Evolutionary conservation across 2,888 invertebrate genomes (phyloP).

Genomic region (Oxyteleia sp.): DNA sequence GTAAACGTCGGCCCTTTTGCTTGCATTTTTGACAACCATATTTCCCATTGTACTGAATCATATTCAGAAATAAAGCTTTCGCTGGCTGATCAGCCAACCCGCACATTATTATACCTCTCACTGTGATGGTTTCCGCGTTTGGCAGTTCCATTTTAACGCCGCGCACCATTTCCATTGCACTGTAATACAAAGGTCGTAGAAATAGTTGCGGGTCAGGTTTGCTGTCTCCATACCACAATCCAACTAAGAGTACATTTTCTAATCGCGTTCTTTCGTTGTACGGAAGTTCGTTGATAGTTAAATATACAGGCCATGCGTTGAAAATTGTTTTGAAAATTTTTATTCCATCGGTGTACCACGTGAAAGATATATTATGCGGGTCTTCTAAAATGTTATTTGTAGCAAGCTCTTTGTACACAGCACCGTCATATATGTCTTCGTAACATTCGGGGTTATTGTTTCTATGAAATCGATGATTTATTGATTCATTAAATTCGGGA

Average conservation of each 20-base stretch:
- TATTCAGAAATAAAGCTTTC: conserved; percentile 58
- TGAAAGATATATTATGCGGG: conserved; percentile 66
- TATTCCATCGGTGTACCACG: too few species aligned
- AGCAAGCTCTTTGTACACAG: conserved; percentile 46
- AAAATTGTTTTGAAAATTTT: conserved; percentile 54
- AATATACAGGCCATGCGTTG: conserved; percentile 71
- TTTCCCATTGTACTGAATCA: too few species aligned
- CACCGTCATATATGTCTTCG: conserved; percentile 55
- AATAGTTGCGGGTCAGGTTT: conserved; percentile 46
- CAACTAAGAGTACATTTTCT: conserved; percentile 72
- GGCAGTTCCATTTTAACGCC: conserved; percentile 19
- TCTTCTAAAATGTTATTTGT: conserved; percentile 22
- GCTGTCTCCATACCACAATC: conserved; percentile 70
- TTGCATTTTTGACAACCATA: too few species aligned
- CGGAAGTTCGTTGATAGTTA: conserved; percentile 74
- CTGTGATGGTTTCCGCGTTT: neutral
- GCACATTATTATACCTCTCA: conserved; percentile 53
- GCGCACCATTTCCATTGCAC: conserved; percentile 2
- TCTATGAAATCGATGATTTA: conserved; percentile 69
- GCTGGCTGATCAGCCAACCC: conserved; percentile 62
- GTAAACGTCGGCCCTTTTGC: too few species aligned
- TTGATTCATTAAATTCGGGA: conserved; percentile 46
- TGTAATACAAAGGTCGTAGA: conserved; percentile 25
- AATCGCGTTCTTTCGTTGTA: conserved; percentile 49
- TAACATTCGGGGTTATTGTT: conserved; percentile 8